These are phyloP conservation scores for Agonopterix heracliana DNA, from an alignment of 2,888 invertebrate species.

Conservation along the genomic window DNA sequence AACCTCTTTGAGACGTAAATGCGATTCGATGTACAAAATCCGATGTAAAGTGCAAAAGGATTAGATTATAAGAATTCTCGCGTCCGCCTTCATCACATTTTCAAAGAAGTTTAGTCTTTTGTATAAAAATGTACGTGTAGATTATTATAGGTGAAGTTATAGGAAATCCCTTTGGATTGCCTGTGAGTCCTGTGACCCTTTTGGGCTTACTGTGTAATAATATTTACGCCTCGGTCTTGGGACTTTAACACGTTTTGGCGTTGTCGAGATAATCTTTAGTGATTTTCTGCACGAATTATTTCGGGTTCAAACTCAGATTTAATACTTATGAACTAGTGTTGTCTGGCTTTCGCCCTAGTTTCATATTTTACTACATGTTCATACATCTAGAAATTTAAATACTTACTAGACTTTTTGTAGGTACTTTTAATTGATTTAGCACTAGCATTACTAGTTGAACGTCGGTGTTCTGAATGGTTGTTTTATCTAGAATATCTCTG, in stretches of 20 bases:
- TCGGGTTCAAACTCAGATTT: too few relatives aligned
- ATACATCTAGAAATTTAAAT: too few relatives aligned
- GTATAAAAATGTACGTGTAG: constrained; percentile 19
- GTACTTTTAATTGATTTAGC: too few relatives aligned
- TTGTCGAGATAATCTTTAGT: not conserved
- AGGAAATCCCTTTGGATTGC: constrained; percentile 38
- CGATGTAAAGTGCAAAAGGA: constrained; percentile 47
- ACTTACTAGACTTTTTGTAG: too few relatives aligned
- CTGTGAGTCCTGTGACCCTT: constrained; percentile 34
- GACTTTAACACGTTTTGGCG: constrained; percentile 6
- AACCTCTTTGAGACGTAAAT: constrained; percentile 49
- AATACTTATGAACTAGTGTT: not conserved
- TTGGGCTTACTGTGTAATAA: constrained; percentile 46
- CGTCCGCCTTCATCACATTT: constrained; percentile 38
- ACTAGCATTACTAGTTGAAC: too few relatives aligned
- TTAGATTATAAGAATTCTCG: constrained; percentile 43
- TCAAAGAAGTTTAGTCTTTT: constrained; percentile 47
- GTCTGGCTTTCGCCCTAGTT: too few relatives aligned
- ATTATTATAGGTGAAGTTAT: constrained; percentile 26
- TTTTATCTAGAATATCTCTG: too few relatives aligned
- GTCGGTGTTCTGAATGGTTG: too few relatives aligned
- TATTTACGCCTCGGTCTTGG: constrained; percentile 30
- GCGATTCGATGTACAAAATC: constrained; percentile 41
- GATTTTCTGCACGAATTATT: too few relatives aligned
- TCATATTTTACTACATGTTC: too few relatives aligned